These are phyloP conservation scores for Rhinopomastus cyanomelas DNA, from an alignment of 2,113 vertebrate species.

Conservation along the genomic window DNA sequence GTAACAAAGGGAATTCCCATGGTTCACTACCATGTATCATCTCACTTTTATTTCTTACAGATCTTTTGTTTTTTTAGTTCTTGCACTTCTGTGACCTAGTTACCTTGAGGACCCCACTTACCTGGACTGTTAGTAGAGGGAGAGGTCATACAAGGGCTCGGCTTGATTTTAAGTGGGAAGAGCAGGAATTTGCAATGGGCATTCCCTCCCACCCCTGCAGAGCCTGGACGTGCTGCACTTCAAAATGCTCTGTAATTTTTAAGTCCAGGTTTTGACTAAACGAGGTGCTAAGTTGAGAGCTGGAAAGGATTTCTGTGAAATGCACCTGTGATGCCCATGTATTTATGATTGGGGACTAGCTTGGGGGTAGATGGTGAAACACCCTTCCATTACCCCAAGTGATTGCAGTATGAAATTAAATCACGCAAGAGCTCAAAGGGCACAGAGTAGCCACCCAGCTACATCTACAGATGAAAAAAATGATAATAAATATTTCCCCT, in stretches of 20 bases:
- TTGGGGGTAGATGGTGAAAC: neutral
- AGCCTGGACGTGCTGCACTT: neutral
- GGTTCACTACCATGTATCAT: too few relatives aligned
- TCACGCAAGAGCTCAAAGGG: neutral
- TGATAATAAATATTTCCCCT: neutral
- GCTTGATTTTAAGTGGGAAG: neutral
- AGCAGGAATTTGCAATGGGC: neutral
- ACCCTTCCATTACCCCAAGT: neutral
- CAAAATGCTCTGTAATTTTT: neutral
- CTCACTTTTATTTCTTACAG: neutral
- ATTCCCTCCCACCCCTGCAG: neutral
- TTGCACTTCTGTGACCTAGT: neutral
- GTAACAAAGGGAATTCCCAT: neutral
- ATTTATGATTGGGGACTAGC: conserved; percentile 34
- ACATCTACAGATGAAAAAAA: conserved; percentile 18
- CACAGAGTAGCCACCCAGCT: neutral
- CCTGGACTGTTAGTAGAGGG: neutral
- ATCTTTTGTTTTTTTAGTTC: neutral
- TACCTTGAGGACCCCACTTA: neutral
- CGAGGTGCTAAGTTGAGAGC: neutral
- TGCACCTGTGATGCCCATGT: neutral
- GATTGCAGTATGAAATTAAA: conserved; percentile 23
- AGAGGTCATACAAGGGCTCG: neutral
- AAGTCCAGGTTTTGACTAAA: neutral
- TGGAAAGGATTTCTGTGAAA: neutral